Evolutionary conservation across 2,888 invertebrate species (phyloP).

Genomic region (Campaea margaritaria): DNA sequence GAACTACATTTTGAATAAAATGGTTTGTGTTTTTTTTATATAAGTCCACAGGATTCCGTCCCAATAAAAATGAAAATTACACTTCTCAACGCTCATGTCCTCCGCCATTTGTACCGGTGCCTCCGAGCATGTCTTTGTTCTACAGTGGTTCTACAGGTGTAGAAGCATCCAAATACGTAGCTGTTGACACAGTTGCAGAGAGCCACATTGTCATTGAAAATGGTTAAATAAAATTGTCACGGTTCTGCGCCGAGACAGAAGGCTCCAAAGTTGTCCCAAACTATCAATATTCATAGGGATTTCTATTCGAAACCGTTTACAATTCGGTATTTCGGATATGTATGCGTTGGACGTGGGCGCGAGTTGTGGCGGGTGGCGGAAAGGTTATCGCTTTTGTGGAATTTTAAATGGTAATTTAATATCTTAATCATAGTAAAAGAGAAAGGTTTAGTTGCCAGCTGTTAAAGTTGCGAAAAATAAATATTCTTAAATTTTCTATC

Average conservation of each 20-base stretch:
- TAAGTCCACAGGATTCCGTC: too few species aligned
- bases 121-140: slow-evolving; percentile 10
- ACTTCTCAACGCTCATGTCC: slow-evolving; percentile 13
- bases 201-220: slow-evolving; percentile 51
- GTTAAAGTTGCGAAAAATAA: not conserved
- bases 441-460: too few species aligned
- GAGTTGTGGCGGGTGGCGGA: slow-evolving; percentile 20
- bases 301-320: slow-evolving; percentile 53
- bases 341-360: slow-evolving; percentile 12
- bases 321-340: slow-evolving; percentile 57
- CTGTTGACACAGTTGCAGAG: slow-evolving; percentile 71
- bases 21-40: too few species aligned
- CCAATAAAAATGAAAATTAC: not conserved
- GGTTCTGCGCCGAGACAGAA: slow-evolving; percentile 43
- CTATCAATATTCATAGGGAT: slow-evolving; percentile 64
- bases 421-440: too few species aligned
- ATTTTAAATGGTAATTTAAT: not conserved
- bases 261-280: slow-evolving; percentile 29
- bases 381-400: not conserved
- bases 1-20: too few species aligned
- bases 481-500: too few species aligned
- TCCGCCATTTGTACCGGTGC: slow-evolving; percentile 1
- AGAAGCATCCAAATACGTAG: slow-evolving; percentile 18
- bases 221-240: slow-evolving; percentile 70
- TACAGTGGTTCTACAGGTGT: slow-evolving; percentile 23